A percentile compares a stretch with the other conserved stretches of the same genome.
Evolutionary conservation across 2,888 invertebrate species (phyloP).

Genomic region (Agonopterix arenella): DNA sequence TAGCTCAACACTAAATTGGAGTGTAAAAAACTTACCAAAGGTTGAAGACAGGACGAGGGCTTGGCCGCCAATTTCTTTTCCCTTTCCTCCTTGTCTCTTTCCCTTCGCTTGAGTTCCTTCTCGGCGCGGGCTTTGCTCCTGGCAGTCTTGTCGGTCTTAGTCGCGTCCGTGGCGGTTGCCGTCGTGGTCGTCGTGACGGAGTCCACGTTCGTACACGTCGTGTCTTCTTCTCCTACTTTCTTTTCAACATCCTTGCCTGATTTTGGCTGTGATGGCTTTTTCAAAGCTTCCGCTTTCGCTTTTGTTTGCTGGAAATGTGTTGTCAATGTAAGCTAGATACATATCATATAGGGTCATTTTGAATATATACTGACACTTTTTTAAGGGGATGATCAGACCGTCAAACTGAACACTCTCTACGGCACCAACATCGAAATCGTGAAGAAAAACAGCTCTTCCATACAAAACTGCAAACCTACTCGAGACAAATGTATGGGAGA

Average conservation of each 20-base stretch:
- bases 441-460: too few species aligned
- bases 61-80: slow-evolving; percentile 14
- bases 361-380: too few species aligned
- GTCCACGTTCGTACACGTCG: slow-evolving; percentile 5
- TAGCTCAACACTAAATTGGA: background rate
- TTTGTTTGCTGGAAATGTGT: slow-evolving; percentile 50
- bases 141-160: slow-evolving; percentile 15
- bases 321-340: too few species aligned
- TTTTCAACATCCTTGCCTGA: slow-evolving; percentile 46
- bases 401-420: too few species aligned
- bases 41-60: slow-evolving; percentile 1
- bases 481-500: too few species aligned
- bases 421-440: too few species aligned
- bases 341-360: too few species aligned
- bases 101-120: slow-evolving; percentile 18
- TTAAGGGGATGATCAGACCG: too few species aligned
- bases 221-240: slow-evolving; percentile 39
- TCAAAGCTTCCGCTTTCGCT: slow-evolving; percentile 78
- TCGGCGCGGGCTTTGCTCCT: slow-evolving; percentile 11
- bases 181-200: slow-evolving; percentile 15
- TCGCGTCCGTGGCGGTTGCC: slow-evolving; percentile 35
- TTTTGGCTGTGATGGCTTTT: slow-evolving; percentile 61
- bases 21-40: background rate
- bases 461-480: too few species aligned
- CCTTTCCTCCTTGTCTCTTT: slow-evolving; percentile 27